Percentiles rank a stretch among this genome's conserved stretches.
These are phyloP conservation scores for Nipponacmea schrenckii DNA, from an alignment of 2,888 invertebrate species.

Conservation along the genomic window DNA sequence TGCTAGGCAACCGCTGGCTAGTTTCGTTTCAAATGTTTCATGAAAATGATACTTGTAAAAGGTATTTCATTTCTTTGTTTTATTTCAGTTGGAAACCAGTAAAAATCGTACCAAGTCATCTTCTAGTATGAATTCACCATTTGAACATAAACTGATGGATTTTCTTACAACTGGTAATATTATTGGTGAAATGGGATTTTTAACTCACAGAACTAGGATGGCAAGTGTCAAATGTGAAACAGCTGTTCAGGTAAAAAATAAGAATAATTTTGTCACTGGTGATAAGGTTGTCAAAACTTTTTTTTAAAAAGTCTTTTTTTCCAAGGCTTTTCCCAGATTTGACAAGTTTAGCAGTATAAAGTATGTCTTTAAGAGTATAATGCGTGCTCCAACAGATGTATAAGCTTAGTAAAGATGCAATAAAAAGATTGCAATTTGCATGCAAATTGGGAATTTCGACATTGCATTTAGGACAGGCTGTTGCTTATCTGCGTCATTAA, in stretches of 20 bases:
- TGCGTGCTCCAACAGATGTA: no score
- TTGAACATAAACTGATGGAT: slow-evolving; percentile 64
- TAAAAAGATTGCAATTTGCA: no score
- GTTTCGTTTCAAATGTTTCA: not conserved
- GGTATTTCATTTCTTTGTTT: not conserved
- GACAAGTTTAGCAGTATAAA: no score
- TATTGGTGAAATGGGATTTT: slow-evolving; percentile 74
- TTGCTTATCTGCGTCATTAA: no score
- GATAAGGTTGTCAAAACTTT: no score
- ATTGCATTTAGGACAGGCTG: no score
- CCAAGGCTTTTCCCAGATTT: not conserved
- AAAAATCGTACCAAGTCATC: not conserved
- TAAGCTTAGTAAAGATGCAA: no score
- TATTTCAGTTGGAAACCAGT: not conserved
- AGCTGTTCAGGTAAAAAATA: slow-evolving; percentile 69
- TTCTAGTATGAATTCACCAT: not conserved
- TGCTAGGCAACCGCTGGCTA: no score
- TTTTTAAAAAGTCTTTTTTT: not conserved
- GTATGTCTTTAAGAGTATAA: no score
- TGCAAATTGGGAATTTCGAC: no score
- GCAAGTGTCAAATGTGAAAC: slow-evolving; percentile 74
- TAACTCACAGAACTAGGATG: slow-evolving; percentile 73
- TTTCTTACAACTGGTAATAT: slow-evolving; percentile 75
- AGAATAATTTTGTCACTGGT: not conserved
- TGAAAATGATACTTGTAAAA: not conserved